A percentile compares a stretch with the other conserved stretches of the same genome.
phyloP scores from a whole-genome alignment of 2,113 vertebrate species.

The Corythoichthys intestinalis region DNA sequence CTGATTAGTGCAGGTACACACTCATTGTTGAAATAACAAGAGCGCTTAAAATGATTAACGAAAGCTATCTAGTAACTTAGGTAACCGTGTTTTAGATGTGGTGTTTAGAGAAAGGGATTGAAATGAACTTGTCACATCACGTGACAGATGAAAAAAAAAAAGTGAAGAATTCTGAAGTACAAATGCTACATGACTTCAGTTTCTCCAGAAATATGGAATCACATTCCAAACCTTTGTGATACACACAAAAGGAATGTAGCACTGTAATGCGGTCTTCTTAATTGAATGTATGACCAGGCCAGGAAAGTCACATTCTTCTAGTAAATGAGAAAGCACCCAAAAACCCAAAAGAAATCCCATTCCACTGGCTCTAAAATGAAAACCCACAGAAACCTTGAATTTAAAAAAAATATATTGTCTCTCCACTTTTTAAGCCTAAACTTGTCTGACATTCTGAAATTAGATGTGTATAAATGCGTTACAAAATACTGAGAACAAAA shows the following conservation, averaged over 20 bases:
- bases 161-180: no score
- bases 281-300: constrained; percentile 20
- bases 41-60: not conserved
- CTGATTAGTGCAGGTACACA: constrained; percentile 73
- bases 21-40: constrained; percentile 3
- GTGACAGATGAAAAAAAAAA: no score
- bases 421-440: constrained; percentile 18
- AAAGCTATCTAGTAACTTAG: no score
- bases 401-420: constrained; percentile 30
- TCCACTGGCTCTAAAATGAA: constrained; percentile 10
- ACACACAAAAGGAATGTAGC: constrained; percentile 24
- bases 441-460: constrained; percentile 24
- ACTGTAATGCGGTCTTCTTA: constrained; percentile 27
- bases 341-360: constrained; percentile 30
- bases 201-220: constrained; percentile 14
- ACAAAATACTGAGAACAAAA: not conserved
- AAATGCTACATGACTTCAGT: constrained; percentile 1
- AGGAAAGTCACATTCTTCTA: constrained; percentile 19
- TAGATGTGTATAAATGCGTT: constrained; percentile 7
- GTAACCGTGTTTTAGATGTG: no score
- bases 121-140: no score
- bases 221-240: constrained; percentile 16
- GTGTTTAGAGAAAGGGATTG: no score
- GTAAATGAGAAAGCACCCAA: constrained; percentile 43
- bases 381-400: constrained; percentile 17